Percentiles rank a stretch among this genome's conserved stretches.
phyloP scores from a whole-genome alignment of 2,888 invertebrate genomes.

The Agrilus biguttatus region DNA sequence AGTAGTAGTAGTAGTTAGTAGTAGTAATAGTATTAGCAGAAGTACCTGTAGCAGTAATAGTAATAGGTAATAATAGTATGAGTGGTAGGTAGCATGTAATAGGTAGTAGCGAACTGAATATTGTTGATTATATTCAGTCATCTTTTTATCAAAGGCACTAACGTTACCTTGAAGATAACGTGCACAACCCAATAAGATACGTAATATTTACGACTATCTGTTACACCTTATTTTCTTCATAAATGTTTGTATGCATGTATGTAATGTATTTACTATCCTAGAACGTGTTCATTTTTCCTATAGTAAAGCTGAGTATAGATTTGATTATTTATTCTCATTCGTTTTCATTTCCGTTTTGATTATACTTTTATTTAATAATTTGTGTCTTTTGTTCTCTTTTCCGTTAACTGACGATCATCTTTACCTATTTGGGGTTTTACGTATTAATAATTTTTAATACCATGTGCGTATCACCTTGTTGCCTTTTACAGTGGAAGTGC shows the following conservation, averaged over 20 bases:
- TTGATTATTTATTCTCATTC: neutral
- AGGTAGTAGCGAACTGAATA: too few relatives aligned
- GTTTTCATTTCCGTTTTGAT: neutral
- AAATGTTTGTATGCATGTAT: conserved; percentile 28
- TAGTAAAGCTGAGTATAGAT: neutral
- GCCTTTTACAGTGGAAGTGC: conserved; percentile 12
- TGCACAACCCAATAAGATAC: conserved; percentile 26
- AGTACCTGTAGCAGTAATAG: too few relatives aligned
- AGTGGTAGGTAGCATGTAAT: too few relatives aligned
- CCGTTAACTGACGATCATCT: neutral
- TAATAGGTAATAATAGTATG: too few relatives aligned
- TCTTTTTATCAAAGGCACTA: conserved; percentile 27
- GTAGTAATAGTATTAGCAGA: too few relatives aligned
- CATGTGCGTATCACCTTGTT: too few relatives aligned
- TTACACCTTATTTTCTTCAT: conserved; percentile 10
- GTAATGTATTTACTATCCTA: conserved; percentile 11
- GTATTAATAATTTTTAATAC: too few relatives aligned
- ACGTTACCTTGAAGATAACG: conserved; percentile 24
- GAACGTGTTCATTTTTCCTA: too few relatives aligned
- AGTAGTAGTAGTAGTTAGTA: too few relatives aligned
- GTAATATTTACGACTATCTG: conserved; percentile 31
- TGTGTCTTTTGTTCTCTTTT: neutral
- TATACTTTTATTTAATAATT: neutral
- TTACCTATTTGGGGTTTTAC: too few relatives aligned
- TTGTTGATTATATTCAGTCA: too few relatives aligned